Evolutionary conservation across 2,113 vertebrate species (phyloP).

Genomic region (Fulmarus glacialis): DNA sequence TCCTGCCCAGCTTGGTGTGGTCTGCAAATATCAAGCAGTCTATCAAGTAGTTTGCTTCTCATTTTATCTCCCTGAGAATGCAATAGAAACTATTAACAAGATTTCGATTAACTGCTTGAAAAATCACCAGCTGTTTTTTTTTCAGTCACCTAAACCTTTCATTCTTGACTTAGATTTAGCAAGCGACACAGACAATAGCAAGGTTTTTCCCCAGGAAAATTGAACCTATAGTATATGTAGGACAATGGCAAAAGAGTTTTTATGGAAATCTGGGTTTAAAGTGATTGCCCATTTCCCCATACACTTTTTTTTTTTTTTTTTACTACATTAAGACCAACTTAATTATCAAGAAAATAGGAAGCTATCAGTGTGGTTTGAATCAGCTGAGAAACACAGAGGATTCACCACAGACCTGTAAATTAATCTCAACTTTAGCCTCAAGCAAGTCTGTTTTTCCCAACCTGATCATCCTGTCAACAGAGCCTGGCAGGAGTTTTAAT

Average conservation of each 20-base stretch:
- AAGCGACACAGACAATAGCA: background rate
- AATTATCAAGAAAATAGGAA: background rate
- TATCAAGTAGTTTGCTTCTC: background rate
- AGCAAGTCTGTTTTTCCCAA: background rate
- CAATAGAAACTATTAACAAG: constrained; percentile 27
- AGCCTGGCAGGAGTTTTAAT: background rate
- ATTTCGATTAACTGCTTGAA: constrained; percentile 49
- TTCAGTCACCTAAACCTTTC: constrained; percentile 29
- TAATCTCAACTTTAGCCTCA: background rate
- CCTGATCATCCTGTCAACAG: background rate
- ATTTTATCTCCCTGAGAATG: constrained; percentile 15
- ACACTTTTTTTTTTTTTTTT: background rate
- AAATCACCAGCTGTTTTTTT: constrained; percentile 40
- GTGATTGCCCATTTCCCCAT: background rate
- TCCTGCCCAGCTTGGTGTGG: no score
- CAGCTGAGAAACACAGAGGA: background rate
- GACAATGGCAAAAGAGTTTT: background rate
- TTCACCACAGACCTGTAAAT: background rate
- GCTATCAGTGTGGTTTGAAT: background rate
- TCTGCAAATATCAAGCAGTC: no score
- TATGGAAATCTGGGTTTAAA: background rate
- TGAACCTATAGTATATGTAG: background rate
- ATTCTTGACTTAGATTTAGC: constrained; percentile 37
- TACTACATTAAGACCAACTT: background rate
- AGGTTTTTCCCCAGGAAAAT: background rate